Percentiles rank a stretch among this genome's conserved stretches.
Evolutionary conservation across 2,113 vertebrate genomes (phyloP).

Genomic region (Ochotona curzoniae): DNA sequence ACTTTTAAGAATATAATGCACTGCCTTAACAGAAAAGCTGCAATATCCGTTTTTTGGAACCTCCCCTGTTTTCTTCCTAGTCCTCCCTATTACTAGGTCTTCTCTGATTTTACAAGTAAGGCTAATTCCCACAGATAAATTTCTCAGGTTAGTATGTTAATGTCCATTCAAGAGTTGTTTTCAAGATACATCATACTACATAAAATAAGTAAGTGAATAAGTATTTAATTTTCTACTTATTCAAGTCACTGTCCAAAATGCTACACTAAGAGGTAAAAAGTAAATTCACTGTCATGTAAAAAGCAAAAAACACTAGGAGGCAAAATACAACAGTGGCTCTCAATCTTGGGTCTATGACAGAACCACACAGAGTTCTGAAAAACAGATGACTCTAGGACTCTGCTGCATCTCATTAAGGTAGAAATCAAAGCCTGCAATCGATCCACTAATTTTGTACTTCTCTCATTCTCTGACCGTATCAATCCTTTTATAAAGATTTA

Average conservation of each 20-base stretch:
- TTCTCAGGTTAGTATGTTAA: background rate
- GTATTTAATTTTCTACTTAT: background rate
- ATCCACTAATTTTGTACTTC: background rate
- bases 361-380: background rate
- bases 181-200: background rate
- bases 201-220: background rate
- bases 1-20: too few species aligned
- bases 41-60: background rate
- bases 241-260: background rate
- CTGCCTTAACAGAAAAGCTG: background rate
- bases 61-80: background rate
- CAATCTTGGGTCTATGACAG: background rate
- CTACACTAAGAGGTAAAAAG: background rate
- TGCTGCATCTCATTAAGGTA: background rate
- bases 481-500: too few species aligned
- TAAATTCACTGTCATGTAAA: background rate
- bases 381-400: background rate
- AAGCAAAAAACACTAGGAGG: background rate
- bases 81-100: background rate
- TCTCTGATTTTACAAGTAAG: background rate
- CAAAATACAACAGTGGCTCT: background rate
- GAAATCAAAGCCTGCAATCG: background rate
- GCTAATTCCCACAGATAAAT: background rate
- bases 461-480: background rate
- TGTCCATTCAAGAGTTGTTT: background rate